A percentile compares a stretch with the other conserved stretches of the same genome.
Conservation (phyloP, 2,113 vertebrate genomes). For the Erpornis zantholeuca region DNA sequence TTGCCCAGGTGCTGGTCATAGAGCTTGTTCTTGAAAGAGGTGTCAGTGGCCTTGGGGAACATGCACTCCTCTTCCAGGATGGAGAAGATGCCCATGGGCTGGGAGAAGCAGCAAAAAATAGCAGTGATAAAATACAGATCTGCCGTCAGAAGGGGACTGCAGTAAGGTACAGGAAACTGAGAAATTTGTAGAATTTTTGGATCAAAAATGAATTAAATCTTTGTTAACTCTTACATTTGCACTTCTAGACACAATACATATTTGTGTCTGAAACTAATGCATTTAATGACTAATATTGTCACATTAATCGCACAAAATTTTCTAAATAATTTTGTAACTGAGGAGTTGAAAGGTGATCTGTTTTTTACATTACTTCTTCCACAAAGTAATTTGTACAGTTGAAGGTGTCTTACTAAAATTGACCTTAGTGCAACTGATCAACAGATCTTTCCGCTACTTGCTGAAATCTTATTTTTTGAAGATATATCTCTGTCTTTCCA, state of each 20-base stretch:
- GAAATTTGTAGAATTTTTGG: not conserved
- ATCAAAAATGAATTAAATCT: not conserved
- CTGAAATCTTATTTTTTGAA: not conserved
- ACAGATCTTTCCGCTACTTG: not conserved
- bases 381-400: not conserved
- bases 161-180: not conserved
- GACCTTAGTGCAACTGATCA: not conserved
- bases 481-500: not conserved
- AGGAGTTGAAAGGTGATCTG: not conserved
- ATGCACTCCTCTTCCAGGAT: conserved; percentile 84
- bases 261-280: not conserved
- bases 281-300: not conserved
- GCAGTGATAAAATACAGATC: not conserved
- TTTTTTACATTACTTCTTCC: not conserved
- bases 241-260: not conserved
- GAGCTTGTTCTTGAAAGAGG: conserved; percentile 85
- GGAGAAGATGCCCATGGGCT: conserved; percentile 35
- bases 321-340: not conserved
- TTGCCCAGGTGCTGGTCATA: conserved; percentile 81
- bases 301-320: not conserved
- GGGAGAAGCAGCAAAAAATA: not conserved
- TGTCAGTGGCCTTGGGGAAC: conserved; percentile 87
- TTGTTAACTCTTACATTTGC: not conserved
- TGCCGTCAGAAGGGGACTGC: not conserved
- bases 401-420: not conserved